phyloP scores from a whole-genome alignment of 64 coral and sea anemone species.

The Actinia equina region DNA sequence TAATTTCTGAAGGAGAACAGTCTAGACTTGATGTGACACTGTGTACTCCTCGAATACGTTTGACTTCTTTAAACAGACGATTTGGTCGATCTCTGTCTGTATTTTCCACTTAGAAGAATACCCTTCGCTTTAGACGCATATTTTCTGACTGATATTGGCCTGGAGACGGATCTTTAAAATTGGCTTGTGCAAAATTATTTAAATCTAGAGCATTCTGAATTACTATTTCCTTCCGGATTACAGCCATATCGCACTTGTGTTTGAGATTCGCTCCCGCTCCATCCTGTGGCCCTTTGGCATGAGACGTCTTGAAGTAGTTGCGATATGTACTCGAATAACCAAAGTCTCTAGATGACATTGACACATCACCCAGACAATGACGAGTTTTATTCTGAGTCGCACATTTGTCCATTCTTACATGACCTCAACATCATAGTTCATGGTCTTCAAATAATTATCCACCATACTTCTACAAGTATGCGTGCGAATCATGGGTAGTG shows the following conservation, averaged over 20 bases:
- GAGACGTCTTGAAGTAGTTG: conserved; percentile 25
- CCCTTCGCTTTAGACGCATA: not conserved
- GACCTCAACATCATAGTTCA: not conserved
- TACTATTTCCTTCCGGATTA: not conserved
- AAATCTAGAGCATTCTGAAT: not conserved
- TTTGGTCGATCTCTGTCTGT: not conserved
- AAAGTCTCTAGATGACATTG: conserved; percentile 7
- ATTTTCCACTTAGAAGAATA: conserved; percentile 9
- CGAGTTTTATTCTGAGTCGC: conserved; percentile 26
- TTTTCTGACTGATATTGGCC: not conserved
- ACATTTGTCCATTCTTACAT: conserved; percentile 61
- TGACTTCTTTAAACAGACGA: conserved; percentile 22
- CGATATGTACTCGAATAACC: not conserved
- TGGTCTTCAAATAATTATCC: not conserved
- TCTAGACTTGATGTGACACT: not conserved
- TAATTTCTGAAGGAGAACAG: not conserved
- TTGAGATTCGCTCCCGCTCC: conserved; percentile 45
- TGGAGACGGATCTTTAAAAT: not conserved
- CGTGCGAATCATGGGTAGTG: not conserved
- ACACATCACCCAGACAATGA: conserved; percentile 41
- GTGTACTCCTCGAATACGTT: not conserved
- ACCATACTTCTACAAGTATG: not conserved
- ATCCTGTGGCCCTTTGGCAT: conserved; percentile 45
- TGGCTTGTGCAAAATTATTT: not conserved
- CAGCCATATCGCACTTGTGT: conserved; percentile 9